These are phyloP conservation scores for Sweltsa coloradensis DNA, from an alignment of 1,140 invertebrate species.

Conservation along the genomic window DNA sequence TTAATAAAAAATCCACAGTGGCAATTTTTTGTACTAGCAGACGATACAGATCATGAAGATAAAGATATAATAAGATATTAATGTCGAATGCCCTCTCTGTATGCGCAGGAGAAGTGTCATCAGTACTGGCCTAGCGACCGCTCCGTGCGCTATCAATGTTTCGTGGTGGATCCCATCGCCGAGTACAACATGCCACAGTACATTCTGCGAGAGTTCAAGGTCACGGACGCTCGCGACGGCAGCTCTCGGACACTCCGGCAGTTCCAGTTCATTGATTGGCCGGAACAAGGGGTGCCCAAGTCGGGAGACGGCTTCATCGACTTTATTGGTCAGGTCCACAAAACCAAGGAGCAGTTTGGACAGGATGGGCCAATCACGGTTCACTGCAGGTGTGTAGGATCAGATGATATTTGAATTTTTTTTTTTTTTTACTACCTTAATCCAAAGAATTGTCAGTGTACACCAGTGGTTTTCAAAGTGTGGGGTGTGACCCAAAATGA, in stretches of 20 bases:
- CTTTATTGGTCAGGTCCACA: slow-evolving; percentile 97
- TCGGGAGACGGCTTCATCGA: slow-evolving; percentile 97
- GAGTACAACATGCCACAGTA: slow-evolving; percentile 99
- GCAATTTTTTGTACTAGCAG: no score
- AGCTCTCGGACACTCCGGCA: slow-evolving; percentile 92
- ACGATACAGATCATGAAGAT: no score
- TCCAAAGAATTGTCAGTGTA: neutral
- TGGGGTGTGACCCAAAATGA: no score
- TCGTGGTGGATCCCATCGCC: slow-evolving; percentile 96
- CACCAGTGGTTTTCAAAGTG: neutral
- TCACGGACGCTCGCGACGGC: slow-evolving; percentile 86
- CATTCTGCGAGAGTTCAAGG: slow-evolving; percentile 96
- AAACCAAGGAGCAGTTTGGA: slow-evolving; percentile 99
- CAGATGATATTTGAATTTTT: slow-evolving; percentile 12
- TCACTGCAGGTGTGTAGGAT: slow-evolving; percentile 71
- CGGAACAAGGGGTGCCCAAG: slow-evolving; percentile 95
- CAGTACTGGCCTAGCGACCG: slow-evolving; percentile 98
- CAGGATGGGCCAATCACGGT: slow-evolving; percentile 98
- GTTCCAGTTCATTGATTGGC: slow-evolving; percentile 99
- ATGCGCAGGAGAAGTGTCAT: slow-evolving; percentile 86
- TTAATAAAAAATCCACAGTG: no score
- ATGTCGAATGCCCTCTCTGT: no score
- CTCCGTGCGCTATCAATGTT: slow-evolving; percentile 90
- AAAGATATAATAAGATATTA: no score
- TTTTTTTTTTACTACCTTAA: slow-evolving; percentile 1